phyloP scores from a whole-genome alignment of 2,797 vertebrate genomes.

The Cyclura pinguis region DNA sequence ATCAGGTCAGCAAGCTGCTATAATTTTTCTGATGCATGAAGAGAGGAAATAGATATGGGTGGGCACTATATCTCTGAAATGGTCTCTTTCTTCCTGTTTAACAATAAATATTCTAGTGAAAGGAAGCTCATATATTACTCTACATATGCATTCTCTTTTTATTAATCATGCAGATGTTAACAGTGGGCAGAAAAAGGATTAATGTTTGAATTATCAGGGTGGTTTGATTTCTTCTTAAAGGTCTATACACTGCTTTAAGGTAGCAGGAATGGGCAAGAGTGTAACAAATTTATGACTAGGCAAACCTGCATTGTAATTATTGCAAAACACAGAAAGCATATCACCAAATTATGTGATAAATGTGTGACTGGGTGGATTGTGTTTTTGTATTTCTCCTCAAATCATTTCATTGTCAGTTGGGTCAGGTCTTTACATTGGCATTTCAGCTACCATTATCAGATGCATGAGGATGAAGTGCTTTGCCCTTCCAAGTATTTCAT shows the following conservation, averaged over 20 bases:
- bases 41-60: constrained; percentile 75
- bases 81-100: constrained; percentile 73
- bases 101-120: constrained; percentile 76
- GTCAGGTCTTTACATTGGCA: constrained; percentile 21
- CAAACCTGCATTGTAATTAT: constrained; percentile 53
- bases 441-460: constrained; percentile 24
- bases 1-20: constrained; percentile 71
- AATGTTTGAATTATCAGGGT: constrained; percentile 69
- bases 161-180: constrained; percentile 73
- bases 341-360: constrained; percentile 18
- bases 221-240: constrained; percentile 59
- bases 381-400: constrained; percentile 39
- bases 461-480: background rate
- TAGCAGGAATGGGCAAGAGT: constrained; percentile 52
- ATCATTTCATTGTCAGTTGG: constrained; percentile 9
- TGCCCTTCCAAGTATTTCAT: rapidly evolving
- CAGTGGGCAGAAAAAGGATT: constrained; percentile 71
- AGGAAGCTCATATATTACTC: constrained; percentile 73
- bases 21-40: constrained; percentile 76
- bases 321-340: constrained; percentile 44
- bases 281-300: constrained; percentile 39
- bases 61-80: constrained; percentile 76
- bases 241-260: constrained; percentile 45
- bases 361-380: constrained; percentile 43
- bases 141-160: constrained; percentile 71